Conservation (phyloP, 2,888 invertebrate species). For the Pinctada fucata region DNA sequence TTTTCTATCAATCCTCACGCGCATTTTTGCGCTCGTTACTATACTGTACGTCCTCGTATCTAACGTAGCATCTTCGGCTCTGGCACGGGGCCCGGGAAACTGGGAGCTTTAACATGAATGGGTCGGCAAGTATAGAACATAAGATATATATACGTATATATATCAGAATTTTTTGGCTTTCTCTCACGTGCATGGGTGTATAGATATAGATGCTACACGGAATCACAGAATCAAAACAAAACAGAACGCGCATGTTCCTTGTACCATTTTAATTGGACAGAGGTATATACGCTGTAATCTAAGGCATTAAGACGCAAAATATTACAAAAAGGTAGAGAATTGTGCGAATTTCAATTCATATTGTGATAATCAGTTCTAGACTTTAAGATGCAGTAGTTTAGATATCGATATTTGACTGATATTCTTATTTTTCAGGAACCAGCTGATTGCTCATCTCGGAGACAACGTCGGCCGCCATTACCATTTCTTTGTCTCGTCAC, state of each 20-base stretch:
- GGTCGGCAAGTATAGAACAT: neutral
- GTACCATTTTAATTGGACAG: neutral
- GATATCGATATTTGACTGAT: no score
- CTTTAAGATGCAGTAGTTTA: no score
- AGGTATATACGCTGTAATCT: neutral
- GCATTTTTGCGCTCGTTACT: no score
- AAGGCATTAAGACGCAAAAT: neutral
- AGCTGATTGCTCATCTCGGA: neutral
- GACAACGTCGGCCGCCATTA: neutral
- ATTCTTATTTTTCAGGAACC: neutral
- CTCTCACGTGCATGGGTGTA: neutral
- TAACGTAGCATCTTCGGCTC: neutral
- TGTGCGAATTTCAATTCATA: no score
- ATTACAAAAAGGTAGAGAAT: no score
- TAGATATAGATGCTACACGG: neutral
- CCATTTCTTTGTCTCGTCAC: neutral
- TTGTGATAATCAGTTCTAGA: no score
- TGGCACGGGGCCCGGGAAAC: neutral
- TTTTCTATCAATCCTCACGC: no score
- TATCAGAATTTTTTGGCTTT: neutral
- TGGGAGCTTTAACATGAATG: neutral
- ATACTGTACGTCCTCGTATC: no score
- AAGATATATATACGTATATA: neutral
- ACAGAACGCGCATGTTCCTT: neutral
- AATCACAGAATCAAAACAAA: conserved; percentile 1